Evolutionary conservation across 2,888 invertebrate species (phyloP).

Genomic region (Calliopum simillimum): DNA sequence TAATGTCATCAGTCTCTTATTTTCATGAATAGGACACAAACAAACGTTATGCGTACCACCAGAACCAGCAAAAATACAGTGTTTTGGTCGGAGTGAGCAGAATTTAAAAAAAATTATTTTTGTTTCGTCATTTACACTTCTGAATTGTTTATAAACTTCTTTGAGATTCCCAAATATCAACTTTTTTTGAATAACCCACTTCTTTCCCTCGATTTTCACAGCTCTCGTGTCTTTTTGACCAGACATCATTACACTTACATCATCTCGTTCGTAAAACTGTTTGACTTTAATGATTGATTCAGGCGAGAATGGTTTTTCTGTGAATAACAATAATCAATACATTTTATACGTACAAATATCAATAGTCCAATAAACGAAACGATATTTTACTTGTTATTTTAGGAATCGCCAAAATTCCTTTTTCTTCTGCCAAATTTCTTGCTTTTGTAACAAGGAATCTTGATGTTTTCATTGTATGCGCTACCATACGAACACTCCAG

Average conservation of each 20-base stretch:
- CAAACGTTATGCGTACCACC: no score
- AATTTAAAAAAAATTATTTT: background rate
- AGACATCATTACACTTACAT: constrained; percentile 17
- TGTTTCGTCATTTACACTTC: background rate
- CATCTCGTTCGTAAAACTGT: constrained; percentile 18
- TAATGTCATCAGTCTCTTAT: no score
- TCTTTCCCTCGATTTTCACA: background rate
- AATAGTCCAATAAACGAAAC: background rate
- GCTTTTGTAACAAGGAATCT: constrained; percentile 15
- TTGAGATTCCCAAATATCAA: constrained; percentile 18
- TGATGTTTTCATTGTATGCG: background rate
- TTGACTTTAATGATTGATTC: background rate
- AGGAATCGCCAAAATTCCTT: no score
- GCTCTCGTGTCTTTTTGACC: constrained; percentile 12
- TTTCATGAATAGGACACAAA: no score
- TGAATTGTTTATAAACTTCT: constrained; percentile 16
- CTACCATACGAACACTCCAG: background rate
- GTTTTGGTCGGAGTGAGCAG: constrained; percentile 4
- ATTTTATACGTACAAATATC: background rate
- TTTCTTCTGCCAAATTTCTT: no score
- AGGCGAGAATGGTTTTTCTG: background rate
- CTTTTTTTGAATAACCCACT: background rate
- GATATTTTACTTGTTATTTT: no score
- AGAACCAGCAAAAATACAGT: constrained; percentile 9
- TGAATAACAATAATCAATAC: no score